phyloP scores from a whole-genome alignment of 2,888 invertebrate genomes.

The Flexamia atlantica region DNA sequence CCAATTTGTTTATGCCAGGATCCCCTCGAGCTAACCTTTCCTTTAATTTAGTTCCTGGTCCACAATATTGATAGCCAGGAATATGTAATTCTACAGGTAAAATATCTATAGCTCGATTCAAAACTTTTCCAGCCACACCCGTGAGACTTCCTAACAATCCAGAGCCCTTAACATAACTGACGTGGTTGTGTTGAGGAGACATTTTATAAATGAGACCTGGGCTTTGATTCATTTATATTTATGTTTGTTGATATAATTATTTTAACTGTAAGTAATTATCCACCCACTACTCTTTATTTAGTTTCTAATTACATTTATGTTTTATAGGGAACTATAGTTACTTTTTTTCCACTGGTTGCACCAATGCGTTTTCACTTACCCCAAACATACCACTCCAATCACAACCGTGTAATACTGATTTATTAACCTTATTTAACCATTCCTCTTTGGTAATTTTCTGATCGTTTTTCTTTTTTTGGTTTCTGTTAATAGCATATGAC shows the following conservation, averaged over 20 bases:
- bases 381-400: neutral
- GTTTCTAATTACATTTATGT: neutral
- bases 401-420: neutral
- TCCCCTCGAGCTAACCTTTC: slow-evolving; percentile 18
- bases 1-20: slow-evolving; percentile 23
- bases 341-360: neutral
- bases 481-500: neutral
- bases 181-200: neutral
- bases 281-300: neutral
- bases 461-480: neutral
- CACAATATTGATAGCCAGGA: slow-evolving; percentile 34
- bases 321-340: neutral
- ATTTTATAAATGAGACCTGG: neutral
- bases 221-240: neutral
- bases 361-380: neutral
- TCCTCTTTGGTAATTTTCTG: neutral
- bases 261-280: too few relatives aligned
- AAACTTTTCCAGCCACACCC: neutral
- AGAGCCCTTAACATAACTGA: neutral
- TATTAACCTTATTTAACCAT: neutral
- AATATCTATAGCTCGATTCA: slow-evolving; percentile 14
- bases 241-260: too few relatives aligned
- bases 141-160: neutral
- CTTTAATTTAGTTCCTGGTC: neutral
- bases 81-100: slow-evolving; percentile 31